Base-by-base conservation (phyloP, 2,888 invertebrate genomes). In the Caenorhabditis becei region DNA sequence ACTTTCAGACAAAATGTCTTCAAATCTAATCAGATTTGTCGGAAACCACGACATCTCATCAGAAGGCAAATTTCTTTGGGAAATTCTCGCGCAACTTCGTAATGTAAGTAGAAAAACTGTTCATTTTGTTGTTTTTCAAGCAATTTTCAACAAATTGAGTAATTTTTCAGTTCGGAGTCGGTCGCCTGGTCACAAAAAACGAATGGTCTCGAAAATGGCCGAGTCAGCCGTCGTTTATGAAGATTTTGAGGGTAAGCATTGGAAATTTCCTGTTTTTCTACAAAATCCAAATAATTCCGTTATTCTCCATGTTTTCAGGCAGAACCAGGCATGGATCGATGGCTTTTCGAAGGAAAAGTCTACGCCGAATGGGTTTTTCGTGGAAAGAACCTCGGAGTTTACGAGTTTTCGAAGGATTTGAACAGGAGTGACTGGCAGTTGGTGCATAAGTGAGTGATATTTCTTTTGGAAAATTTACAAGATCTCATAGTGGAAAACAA, bases 151-250 rank as follows among this genome's bases (percentile, higher is more conserved):
- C 8, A 18, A 35, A 41, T 16, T 16, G 7, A 5, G 2, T 24
- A 11, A 14, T 62, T 77, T 58, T 69, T 18, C 54, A 87, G 69
- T 86, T 91, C 65, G 91, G 91, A 23, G 87, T 86, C 44, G 91
- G 91, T 14, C 85, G 91, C n/a, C 58, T 89, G 53, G 82, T 87
- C 4, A 86, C 88, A 18, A 91, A 90, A 75, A 87, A 82, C 54
- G 91, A 91, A 72, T 91, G 91, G 91, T 41, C 65, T n/a, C 77
- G 86, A n/a, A 87, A 88, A 77, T 91, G 90, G 90, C 91, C 91
- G 28, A 56, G 78, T 10, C 86, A 91, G 77, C 88, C 88, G 18
- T 89, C 89, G 0, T 91, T 88, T 71, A 53, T 91, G 63, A 83
- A 83, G 58, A 86, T 91, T 63, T 62, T 87, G 24, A 86, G 85